These are phyloP conservation scores for Eutrigla gurnardus DNA, from an alignment of 2,797 vertebrate species.

Conservation along the genomic window DNA sequence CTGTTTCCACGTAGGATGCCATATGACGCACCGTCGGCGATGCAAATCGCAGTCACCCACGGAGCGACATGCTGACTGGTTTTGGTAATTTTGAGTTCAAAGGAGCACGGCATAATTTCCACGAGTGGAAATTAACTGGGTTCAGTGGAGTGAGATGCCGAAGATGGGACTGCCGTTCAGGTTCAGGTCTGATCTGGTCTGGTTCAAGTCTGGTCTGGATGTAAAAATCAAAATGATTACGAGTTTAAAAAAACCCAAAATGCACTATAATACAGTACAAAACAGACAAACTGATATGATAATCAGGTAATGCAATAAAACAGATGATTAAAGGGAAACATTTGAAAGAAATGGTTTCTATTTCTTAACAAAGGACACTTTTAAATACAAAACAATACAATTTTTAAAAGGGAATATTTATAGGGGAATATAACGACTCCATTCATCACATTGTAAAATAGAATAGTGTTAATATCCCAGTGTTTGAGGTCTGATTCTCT, in stretches of 20 bases:
- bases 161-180: slow-evolving; percentile 8
- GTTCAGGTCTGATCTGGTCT: neutral
- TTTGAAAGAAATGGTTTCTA: neutral
- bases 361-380: neutral
- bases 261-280: neutral
- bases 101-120: slow-evolving; percentile 11
- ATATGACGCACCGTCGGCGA: slow-evolving; percentile 15
- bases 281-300: neutral
- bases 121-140: slow-evolving; percentile 33
- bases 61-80: slow-evolving; percentile 22
- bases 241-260: neutral
- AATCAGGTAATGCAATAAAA: neutral
- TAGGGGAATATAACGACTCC: neutral
- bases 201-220: neutral
- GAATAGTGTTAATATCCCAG: slow-evolving; percentile 5
- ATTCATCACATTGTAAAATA: slow-evolving; percentile 8
- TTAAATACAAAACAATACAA: neutral
- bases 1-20: slow-evolving; percentile 1
- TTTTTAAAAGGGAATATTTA: neutral
- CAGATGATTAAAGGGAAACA: neutral
- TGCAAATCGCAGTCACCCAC: neutral
- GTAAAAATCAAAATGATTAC: too few species aligned
- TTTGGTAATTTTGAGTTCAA: slow-evolving; percentile 50
- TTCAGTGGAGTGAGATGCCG: slow-evolving; percentile 5
- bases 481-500: slow-evolving; percentile 14